Evolutionary conservation across 2,888 invertebrate genomes (phyloP).

Genomic region (Priocnemis perturbator): DNA sequence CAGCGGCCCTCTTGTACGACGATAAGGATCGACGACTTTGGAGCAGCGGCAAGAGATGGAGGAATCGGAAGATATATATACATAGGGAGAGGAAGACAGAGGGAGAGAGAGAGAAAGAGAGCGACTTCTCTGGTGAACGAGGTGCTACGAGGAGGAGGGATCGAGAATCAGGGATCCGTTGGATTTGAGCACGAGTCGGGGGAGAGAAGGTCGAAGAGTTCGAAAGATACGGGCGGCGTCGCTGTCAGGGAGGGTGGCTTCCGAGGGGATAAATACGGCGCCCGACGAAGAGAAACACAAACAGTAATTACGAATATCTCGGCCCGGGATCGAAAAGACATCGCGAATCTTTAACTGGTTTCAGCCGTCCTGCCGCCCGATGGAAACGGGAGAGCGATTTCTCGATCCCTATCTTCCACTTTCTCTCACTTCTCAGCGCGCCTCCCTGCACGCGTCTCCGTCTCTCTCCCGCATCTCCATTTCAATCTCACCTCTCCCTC

Average conservation of each 20-base stretch:
- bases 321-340: conserved; percentile 74
- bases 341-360: conserved; percentile 75
- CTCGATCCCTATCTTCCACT: conserved; percentile 42
- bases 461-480: conserved; percentile 51
- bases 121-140: conserved; percentile 3
- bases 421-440: conserved; percentile 19
- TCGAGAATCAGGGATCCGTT: conserved; percentile 47
- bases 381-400: conserved; percentile 32
- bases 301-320: conserved; percentile 76
- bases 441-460: conserved; percentile 17
- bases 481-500: conserved; percentile 21
- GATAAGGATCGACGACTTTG: conserved; percentile 55
- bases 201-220: conserved; percentile 52
- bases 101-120: background rate
- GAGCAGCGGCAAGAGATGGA: conserved; percentile 5
- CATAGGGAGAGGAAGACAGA: conserved; percentile 6
- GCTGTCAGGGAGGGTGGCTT: conserved; percentile 40
- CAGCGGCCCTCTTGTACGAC: conserved; percentile 27
- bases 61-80: conserved; percentile 40
- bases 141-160: conserved; percentile 30
- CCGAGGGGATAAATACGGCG: conserved; percentile 67
- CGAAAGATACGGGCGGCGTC: conserved; percentile 57
- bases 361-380: conserved; percentile 64
- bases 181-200: conserved; percentile 44
- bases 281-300: conserved; percentile 73